phyloP scores from a whole-genome alignment of 2,113 vertebrate species.

The Hypocryptadius cinnamomeus region DNA sequence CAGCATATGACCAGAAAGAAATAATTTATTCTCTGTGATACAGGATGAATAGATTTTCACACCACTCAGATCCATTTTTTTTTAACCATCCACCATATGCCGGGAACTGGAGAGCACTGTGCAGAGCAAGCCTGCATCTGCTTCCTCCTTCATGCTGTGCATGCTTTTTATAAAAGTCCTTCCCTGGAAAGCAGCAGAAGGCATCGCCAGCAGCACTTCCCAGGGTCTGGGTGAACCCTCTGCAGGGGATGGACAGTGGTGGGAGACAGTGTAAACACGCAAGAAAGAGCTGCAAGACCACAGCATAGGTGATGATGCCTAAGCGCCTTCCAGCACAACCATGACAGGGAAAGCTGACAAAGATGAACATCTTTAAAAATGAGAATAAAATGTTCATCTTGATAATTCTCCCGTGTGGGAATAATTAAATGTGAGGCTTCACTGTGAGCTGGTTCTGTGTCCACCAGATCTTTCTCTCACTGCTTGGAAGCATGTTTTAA shows the following conservation, averaged over 20 bases:
- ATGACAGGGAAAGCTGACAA: neutral
- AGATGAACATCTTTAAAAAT: neutral
- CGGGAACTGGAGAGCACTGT: neutral
- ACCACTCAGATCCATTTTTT: conserved; percentile 24
- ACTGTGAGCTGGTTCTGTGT: neutral
- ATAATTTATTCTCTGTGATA: conserved; percentile 46
- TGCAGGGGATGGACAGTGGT: neutral
- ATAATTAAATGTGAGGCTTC: neutral
- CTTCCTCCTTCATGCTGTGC: conserved; percentile 29
- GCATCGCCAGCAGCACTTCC: neutral
- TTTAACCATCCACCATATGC: conserved; percentile 31
- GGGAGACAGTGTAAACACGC: fast-evolving
- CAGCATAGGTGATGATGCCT: fast-evolving
- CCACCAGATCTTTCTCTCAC: neutral
- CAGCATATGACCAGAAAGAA: conserved; percentile 25
- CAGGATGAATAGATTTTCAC: conserved; percentile 47
- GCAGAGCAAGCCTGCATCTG: conserved; percentile 2
- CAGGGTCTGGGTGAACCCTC: neutral
- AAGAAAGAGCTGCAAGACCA: neutral
- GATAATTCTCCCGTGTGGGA: neutral
- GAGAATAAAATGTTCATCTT: neutral
- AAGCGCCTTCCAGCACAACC: neutral
- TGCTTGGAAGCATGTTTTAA: neutral
- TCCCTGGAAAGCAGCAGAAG: conserved; percentile 25
- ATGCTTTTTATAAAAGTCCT: neutral